phyloP scores from a whole-genome alignment of 2,113 vertebrate genomes.

The Prietella phreatophila region DNA sequence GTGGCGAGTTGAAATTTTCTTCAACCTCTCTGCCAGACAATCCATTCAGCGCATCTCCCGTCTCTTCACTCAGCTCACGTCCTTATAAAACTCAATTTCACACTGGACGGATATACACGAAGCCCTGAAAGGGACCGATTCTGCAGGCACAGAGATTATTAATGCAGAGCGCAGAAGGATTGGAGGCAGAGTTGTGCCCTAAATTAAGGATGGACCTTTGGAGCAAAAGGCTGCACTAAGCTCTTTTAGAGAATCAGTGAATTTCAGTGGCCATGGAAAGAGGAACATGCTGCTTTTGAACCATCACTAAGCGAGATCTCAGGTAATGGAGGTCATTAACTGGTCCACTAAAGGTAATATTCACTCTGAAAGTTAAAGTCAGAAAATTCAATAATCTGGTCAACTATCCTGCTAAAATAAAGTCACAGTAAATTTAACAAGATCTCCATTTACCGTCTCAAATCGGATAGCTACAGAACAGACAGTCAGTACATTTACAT shows the following conservation, averaged over 20 bases:
- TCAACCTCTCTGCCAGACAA: slow-evolving; percentile 18
- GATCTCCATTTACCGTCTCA: neutral
- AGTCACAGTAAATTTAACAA: neutral
- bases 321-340: neutral
- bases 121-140: slow-evolving; percentile 25
- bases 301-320: neutral
- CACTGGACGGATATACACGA: slow-evolving; percentile 34
- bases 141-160: slow-evolving; percentile 36
- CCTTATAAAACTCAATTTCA: slow-evolving; percentile 53
- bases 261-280: slow-evolving; percentile 4
- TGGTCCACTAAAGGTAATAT: slow-evolving; percentile 10
- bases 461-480: neutral
- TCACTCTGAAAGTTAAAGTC: neutral
- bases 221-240: slow-evolving; percentile 11
- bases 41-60: neutral
- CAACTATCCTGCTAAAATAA: slow-evolving; percentile 7
- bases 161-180: slow-evolving; percentile 25
- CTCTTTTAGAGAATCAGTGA: neutral
- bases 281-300: neutral
- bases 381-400: neutral
- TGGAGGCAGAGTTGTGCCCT: neutral
- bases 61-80: slow-evolving; percentile 6
- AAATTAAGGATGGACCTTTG: slow-evolving; percentile 4
- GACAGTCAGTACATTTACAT: too few species aligned
- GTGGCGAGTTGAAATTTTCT: slow-evolving; percentile 1